Base-by-base conservation (phyloP, 2,113 vertebrate genomes). In the Oryzias woworae region DNA sequence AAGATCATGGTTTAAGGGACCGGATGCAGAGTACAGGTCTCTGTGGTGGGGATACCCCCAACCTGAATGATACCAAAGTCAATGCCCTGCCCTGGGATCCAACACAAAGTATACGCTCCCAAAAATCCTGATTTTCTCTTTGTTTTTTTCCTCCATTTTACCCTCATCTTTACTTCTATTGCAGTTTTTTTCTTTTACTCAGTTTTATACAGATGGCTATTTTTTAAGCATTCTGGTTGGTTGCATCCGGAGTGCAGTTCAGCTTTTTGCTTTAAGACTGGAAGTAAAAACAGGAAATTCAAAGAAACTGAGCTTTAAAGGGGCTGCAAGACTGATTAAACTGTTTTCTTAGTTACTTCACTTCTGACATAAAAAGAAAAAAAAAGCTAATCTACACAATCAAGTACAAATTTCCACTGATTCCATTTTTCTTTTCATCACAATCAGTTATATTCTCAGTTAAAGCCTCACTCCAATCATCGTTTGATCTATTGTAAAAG, bases 51-150 rank as follows among this genome's bases (percentile, higher is more conserved):
- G 87, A 87, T 88, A 81, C 84, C 86, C 80, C 79, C 81, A 56
- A 65, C 83, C 85, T 87, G 90, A 90, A 92, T 88, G 89, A 93
- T 92, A 91, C 92, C 91, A 91, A 92, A 92, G 90, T 87, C 64
- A 85, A 90, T 81, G 87, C 87, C 79, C 75, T 49, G 64, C 80
- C 70, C 36, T 24, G 57, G 55, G 89, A 81, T 70, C 65, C 43
- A 42, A 78, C 64, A 31, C 49, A 0, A 64, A 49, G n/a, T 42
- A 51, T 69, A 71, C 44, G 5, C 67, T 66, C 78, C 71, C 71
- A 53, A 8, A 61, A 66, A 68, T 14, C 61, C 81, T 73, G 55
- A 66, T 3, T 48, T 68, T 31, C 64, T 31, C 23, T 48, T 13
- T 47, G 43, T 20, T 42, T 53, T 56, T 53, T 56, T 55, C 43